Base-by-base conservation (phyloP, 2,888 invertebrate species). In the Trissolcus brochymenae region DNA sequence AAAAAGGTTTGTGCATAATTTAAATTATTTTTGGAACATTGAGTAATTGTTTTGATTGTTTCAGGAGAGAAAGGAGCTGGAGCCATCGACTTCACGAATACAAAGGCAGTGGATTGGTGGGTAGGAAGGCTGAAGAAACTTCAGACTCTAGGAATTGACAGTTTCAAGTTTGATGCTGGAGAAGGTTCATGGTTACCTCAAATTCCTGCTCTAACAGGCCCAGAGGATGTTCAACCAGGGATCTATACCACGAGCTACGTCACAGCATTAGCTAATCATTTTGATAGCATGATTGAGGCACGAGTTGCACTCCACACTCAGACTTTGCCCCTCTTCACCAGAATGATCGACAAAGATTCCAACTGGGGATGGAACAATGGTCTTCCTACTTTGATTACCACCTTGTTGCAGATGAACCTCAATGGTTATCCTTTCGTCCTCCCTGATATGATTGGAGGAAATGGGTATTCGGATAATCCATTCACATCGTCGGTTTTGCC, bases 81-180 rank as follows among this genome's bases (percentile, higher is more conserved):
- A 0, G 90, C 93, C 80, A 90, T 96, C 29, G 95, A 96, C 89
- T 94, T 94, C 83, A 94, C 95, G 0, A 94, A 95, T 85, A 90
- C 91, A 0, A 91, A 91, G 21, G 94, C 94, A 0, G 90, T 91
- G 0, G 80, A 90, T 0, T 93, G 93, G 93, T 93, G 90, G 88
- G 85, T 90, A 0, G 83, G 84, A 4, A 89, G 92, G 71, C 82
- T 92, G 25, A 90, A 90, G 65, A 84, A 87, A 4, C 80, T 97
- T 1, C 90, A 92, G 79, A 88, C 90, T 0, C 92, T 92, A 64
- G 94, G 92, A 0, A 92, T 96, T 19, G 94, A 94, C 82, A 93
- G 93, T 74, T 92, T 95, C 80, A 95, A 95, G 89, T 95, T 96
- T 82, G 95, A 96, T 83, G 95, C 95, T 51, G 96, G 95, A 21